A percentile compares a stretch with the other conserved stretches of the same genome.
Evolutionary conservation across 2,797 vertebrate species (phyloP).

Genomic region (Tiaroga cobitis): DNA sequence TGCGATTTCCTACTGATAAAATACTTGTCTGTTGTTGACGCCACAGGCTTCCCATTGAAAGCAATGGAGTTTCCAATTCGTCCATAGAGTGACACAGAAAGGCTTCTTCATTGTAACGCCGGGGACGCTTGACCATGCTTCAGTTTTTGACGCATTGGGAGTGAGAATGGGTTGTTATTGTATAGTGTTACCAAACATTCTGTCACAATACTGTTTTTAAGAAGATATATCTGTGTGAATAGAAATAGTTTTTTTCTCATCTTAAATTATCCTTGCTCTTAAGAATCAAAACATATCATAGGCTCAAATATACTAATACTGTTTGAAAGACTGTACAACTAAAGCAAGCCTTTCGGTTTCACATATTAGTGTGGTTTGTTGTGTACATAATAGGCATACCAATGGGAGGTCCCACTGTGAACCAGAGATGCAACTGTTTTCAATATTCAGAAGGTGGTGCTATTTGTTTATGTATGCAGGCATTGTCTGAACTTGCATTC

Average conservation of each 20-base stretch:
- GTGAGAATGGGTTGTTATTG: neutral
- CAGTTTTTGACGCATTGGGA: too few species aligned
- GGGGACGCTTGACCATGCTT: too few species aligned
- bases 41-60: too few species aligned
- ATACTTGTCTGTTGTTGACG: too few species aligned
- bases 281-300: neutral
- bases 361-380: neutral
- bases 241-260: neutral
- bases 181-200: neutral
- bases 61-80: too few species aligned
- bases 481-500: constrained; percentile 75
- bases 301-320: neutral
- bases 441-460: constrained; percentile 79
- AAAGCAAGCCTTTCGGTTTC: neutral
- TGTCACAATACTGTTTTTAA: neutral
- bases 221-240: neutral
- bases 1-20: too few species aligned
- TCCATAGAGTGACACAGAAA: too few species aligned
- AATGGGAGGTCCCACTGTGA: constrained; percentile 68
- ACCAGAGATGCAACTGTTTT: constrained; percentile 70
- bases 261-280: neutral
- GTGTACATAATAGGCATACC: constrained; percentile 1
- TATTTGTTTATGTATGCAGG: constrained; percentile 81
- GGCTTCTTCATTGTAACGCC: too few species aligned
- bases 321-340: neutral